phyloP scores from a whole-genome alignment of 2,113 vertebrate genomes.

The Eira barbara region DNA sequence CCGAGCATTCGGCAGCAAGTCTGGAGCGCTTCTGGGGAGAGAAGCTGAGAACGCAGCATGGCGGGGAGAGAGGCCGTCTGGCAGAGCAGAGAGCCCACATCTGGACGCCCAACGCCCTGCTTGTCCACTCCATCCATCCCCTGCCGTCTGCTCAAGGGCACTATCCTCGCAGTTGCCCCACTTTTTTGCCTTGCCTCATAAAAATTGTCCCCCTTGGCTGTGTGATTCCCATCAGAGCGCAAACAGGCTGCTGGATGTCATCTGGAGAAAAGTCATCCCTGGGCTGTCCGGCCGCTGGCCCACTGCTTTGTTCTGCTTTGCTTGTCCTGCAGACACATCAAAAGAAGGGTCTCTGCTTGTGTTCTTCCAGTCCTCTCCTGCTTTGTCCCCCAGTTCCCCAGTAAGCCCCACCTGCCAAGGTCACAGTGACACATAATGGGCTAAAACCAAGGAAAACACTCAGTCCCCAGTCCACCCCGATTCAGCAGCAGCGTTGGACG shows the following conservation, averaged over 20 bases:
- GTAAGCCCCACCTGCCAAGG: not conserved
- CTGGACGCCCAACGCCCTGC: too few relatives aligned
- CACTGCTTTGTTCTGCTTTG: not conserved
- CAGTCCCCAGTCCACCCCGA: too few relatives aligned
- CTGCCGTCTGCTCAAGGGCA: not conserved
- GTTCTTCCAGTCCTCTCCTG: not conserved
- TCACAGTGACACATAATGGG: not conserved
- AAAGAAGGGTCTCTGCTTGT: not conserved
- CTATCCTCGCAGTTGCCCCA: rapidly evolving
- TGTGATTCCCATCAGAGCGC: not conserved
- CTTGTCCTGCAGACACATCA: not conserved
- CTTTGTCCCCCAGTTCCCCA: not conserved
- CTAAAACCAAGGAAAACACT: not conserved
- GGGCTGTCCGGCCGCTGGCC: too few relatives aligned
- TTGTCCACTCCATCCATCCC: not conserved
- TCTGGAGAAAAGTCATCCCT: not conserved
- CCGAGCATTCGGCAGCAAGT: not conserved
- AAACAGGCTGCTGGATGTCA: rapidly evolving
- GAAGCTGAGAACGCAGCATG: not conserved
- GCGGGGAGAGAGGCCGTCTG: not conserved
- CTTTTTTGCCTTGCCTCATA: not conserved
- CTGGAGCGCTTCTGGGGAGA: not conserved
- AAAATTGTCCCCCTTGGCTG: not conserved
- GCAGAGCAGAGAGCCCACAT: not conserved
- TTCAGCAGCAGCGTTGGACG: not conserved